Evolutionary conservation across 2,888 invertebrate genomes (phyloP).

Genomic region (Diploptera punctata): DNA sequence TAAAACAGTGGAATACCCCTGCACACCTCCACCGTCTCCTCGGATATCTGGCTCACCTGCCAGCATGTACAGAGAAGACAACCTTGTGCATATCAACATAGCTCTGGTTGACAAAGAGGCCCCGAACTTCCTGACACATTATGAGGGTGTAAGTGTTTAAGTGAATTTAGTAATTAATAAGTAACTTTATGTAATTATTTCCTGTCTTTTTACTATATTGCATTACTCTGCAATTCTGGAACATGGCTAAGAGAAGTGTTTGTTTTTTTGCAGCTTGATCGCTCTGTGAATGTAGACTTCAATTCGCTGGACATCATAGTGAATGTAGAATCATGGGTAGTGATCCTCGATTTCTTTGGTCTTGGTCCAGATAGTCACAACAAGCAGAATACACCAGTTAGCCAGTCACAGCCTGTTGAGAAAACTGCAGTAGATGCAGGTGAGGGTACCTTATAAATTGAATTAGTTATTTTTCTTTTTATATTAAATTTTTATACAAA

Average conservation of each 20-base stretch:
- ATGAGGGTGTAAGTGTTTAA: conserved; percentile 61
- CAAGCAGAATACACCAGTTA: conserved; percentile 42
- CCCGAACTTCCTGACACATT: conserved; percentile 68
- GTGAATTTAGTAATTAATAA: no score
- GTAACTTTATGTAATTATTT: no score
- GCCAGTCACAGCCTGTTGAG: conserved; percentile 43
- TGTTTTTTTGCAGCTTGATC: conserved; percentile 43
- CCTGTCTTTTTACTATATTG: no score
- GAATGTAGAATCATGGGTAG: conserved; percentile 94
- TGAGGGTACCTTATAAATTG: no score
- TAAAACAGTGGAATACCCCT: conserved; percentile 50
- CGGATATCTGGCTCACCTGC: conserved; percentile 54
- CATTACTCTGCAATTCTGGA: no score
- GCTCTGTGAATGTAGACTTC: conserved; percentile 82
- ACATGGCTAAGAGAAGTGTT: background rate
- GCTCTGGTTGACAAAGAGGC: conserved; percentile 69
- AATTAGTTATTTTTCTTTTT: no score
- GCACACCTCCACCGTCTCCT: conserved; percentile 73
- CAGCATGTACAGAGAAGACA: conserved; percentile 56
- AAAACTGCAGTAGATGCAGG: conserved; percentile 40
- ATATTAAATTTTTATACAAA: no score
- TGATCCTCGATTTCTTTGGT: conserved; percentile 93
- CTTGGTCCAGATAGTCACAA: conserved; percentile 48
- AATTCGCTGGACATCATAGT: conserved; percentile 90
- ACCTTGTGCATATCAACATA: conserved; percentile 75